Evolutionary conservation across 1,140 invertebrate species (phyloP).

Genomic region (Zaprionus capensis): DNA sequence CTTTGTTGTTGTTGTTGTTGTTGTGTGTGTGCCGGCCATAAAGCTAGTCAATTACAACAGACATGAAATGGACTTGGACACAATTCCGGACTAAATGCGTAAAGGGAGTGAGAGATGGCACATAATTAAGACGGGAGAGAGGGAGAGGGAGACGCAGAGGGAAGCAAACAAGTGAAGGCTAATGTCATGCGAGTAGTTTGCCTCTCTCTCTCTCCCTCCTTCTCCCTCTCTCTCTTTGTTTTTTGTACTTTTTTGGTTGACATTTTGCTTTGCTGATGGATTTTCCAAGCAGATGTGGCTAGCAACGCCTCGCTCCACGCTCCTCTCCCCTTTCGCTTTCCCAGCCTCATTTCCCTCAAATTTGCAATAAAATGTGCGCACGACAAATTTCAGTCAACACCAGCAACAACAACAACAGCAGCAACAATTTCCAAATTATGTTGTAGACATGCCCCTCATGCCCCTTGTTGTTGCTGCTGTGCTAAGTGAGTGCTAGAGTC

Average conservation of each 20-base stretch:
- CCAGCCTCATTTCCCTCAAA: constrained; percentile 31
- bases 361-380: constrained; percentile 66
- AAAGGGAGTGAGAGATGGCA: not conserved
- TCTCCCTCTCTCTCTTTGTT: not conserved
- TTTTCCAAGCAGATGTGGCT: constrained; percentile 45
- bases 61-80: constrained; percentile 5
- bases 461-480: constrained; percentile 5
- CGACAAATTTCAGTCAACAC: constrained; percentile 67
- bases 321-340: not conserved
- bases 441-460: constrained; percentile 29
- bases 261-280: constrained; percentile 15
- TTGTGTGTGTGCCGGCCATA: not conserved
- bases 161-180: constrained; percentile 23
- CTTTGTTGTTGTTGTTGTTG: not conserved
- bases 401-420: constrained; percentile 23
- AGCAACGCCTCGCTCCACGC: constrained; percentile 18
- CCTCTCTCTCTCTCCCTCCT: not conserved
- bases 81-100: constrained; percentile 1
- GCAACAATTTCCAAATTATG: constrained; percentile 44
- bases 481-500: constrained; percentile 73
- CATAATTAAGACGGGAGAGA: not conserved
- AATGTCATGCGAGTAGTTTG: constrained; percentile 25
- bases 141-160: not conserved
- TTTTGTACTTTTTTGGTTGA: constrained; percentile 1
- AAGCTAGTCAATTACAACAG: constrained; percentile 9